Percentiles rank a stretch among this genome's conserved stretches.
These are phyloP conservation scores for Regulus satrapa DNA, from an alignment of 2,113 vertebrate genomes.

Conservation along the genomic window DNA sequence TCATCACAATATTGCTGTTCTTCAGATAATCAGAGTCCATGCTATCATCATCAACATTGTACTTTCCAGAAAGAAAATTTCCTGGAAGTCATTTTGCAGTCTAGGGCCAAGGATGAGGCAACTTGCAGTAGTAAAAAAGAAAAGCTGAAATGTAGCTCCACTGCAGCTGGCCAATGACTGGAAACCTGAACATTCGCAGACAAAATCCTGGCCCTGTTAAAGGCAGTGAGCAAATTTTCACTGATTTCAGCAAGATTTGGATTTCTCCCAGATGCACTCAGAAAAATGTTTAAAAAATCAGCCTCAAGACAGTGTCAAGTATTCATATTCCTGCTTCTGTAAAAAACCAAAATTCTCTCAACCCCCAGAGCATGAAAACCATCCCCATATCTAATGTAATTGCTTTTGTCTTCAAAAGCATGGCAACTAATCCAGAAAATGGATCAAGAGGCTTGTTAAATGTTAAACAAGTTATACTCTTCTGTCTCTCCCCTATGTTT, in stretches of 20 bases:
- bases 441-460: slow-evolving; percentile 52
- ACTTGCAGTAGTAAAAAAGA: not conserved
- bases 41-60: not conserved
- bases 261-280: not conserved
- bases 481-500: slow-evolving; percentile 15
- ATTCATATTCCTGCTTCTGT: not conserved
- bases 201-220: slow-evolving; percentile 13
- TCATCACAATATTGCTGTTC: not conserved
- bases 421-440: slow-evolving; percentile 22
- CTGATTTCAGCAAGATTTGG: not conserved
- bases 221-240: slow-evolving; percentile 8
- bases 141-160: not conserved
- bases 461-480: slow-evolving; percentile 50
- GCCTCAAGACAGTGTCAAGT: not conserved
- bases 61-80: slow-evolving; percentile 23
- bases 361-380: not conserved
- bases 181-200: not conserved
- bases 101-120: not conserved
- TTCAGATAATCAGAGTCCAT: not conserved
- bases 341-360: not conserved
- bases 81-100: not conserved
- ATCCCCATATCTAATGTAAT: not conserved
- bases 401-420: slow-evolving; percentile 43
- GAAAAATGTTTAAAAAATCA: not conserved
- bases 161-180: not conserved